A percentile compares a stretch with the other conserved stretches of the same genome.
Conservation (phyloP, 1,140 invertebrate genomes). For the Nomia melanderi region DNA sequence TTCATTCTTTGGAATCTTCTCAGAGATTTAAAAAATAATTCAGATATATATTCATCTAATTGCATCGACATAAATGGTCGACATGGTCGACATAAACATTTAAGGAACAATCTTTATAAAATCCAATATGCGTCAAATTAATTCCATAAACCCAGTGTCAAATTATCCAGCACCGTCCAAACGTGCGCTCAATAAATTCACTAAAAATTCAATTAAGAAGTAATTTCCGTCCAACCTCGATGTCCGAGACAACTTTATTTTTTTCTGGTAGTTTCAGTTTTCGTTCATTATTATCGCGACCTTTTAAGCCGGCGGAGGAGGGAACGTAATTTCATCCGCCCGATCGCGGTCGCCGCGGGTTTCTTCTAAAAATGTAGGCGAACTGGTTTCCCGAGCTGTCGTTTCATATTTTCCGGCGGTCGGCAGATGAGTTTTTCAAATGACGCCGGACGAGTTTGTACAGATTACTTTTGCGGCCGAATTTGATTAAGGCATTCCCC, state of each 20-base stretch:
- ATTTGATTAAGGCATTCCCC: slow-evolving; percentile 52
- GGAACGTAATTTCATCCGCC: slow-evolving; percentile 9
- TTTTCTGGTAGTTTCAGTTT: not conserved
- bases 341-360: no score
- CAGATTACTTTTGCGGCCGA: slow-evolving; percentile 47
- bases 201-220: not conserved
- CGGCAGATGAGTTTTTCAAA: slow-evolving; percentile 51
- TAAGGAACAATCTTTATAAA: no score
- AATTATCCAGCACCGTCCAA: no score
- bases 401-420: not conserved
- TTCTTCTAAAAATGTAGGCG: not conserved
- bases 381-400: no score
- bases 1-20: no score
- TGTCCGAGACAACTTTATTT: no score
- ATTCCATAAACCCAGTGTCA: no score
- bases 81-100: no score
- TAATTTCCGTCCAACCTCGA: not conserved
- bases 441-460: slow-evolving; percentile 28
- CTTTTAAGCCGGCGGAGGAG: not conserved
- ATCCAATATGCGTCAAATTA: no score
- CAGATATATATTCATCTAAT: no score
- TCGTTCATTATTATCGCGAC: not conserved
- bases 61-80: no score
- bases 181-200: not conserved
- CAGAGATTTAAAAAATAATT: no score